Evolutionary conservation across 2,888 invertebrate species (phyloP).

Genomic region (Corbicula japonica): DNA sequence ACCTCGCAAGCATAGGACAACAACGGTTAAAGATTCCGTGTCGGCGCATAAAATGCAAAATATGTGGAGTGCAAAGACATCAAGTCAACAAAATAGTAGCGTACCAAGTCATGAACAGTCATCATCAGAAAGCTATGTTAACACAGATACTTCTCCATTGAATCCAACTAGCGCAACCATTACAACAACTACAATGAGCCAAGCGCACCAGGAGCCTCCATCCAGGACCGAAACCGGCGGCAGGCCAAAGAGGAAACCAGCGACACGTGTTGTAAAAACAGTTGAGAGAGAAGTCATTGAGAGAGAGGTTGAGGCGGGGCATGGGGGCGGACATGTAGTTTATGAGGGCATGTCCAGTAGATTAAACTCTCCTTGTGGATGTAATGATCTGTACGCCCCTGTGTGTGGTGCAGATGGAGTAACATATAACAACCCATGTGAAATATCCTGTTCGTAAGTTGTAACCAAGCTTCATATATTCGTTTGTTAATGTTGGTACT

Average conservation of each 20-base stretch:
- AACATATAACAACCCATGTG: constrained; percentile 41
- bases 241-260: background rate
- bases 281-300: background rate
- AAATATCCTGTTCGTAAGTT: constrained; percentile 40
- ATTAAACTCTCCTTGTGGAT: background rate
- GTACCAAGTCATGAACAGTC: too few species aligned
- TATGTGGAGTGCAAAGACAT: too few species aligned
- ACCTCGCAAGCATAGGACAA: background rate
- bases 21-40: too few species aligned
- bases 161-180: too few species aligned
- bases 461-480: background rate
- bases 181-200: too few species aligned
- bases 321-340: background rate
- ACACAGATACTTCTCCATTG: too few species aligned
- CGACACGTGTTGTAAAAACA: background rate
- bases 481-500: background rate
- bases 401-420: constrained; percentile 39
- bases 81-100: too few species aligned
- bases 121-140: too few species aligned
- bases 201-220: too few species aligned
- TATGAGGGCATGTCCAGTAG: background rate
- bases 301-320: background rate
- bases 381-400: constrained; percentile 19
- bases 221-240: background rate
- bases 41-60: too few species aligned